Evolutionary conservation across 2,888 invertebrate genomes (phyloP).

Genomic region (Sepiola atlantica): DNA sequence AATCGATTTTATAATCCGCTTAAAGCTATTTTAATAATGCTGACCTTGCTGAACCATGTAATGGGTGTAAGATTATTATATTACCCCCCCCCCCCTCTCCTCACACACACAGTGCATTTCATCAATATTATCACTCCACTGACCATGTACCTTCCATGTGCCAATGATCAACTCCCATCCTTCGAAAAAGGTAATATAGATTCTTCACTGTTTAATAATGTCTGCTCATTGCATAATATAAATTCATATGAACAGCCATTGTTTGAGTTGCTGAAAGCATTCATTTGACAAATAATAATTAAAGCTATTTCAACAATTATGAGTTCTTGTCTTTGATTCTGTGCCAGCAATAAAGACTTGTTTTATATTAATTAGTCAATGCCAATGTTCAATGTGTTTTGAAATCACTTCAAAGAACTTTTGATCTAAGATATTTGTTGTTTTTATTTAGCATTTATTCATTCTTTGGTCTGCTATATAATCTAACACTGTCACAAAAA

Average conservation of each 20-base stretch:
- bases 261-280: not conserved
- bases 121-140: not conserved
- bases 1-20: not conserved
- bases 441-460: not conserved
- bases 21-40: not conserved
- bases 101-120: not conserved
- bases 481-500: not conserved
- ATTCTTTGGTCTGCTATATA: not conserved
- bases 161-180: not conserved
- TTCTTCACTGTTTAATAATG: not conserved
- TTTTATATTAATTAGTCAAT: not conserved
- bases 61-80: not conserved
- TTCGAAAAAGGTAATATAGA: not conserved
- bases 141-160: not conserved
- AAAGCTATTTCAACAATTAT: not conserved
- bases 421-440: not conserved
- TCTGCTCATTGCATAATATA: not conserved
- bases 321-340: not conserved
- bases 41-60: not conserved
- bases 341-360: not conserved
- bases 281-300: not conserved
- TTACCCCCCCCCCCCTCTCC: not conserved
- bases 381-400: not conserved
- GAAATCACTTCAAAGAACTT: constrained; percentile 16
- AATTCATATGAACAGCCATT: not conserved